These are phyloP conservation scores for Lycopodina hypogea DNA, from an alignment of 37 sponge, comb jelly and placozoan genomes.

Conservation along the genomic window DNA sequence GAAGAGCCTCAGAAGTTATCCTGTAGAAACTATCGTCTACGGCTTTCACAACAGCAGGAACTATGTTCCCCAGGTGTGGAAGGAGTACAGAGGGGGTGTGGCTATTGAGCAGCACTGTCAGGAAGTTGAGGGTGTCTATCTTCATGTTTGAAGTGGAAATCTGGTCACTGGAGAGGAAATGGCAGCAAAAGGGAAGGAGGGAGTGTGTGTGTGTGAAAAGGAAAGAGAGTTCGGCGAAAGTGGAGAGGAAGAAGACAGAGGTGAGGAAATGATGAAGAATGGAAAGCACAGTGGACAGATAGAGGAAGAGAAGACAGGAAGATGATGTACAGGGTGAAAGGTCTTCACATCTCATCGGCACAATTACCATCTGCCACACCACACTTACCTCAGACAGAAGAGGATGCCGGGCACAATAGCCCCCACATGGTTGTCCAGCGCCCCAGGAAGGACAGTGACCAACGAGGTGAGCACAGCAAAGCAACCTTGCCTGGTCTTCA, in stretches of 20 bases:
- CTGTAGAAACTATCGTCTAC: constrained; percentile 96
- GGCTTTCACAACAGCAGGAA: constrained; percentile 76
- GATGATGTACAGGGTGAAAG: too few species aligned
- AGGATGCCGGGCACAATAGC: constrained; percentile 84
- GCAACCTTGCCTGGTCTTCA: constrained; percentile 92
- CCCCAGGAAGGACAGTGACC: constrained; percentile 83
- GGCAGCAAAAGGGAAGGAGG: background rate
- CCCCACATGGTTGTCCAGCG: constrained; percentile 77
- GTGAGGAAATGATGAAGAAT: background rate
- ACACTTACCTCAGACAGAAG: constrained; percentile 79
- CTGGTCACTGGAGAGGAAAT: constrained; percentile 59
- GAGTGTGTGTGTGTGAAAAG: too few species aligned
- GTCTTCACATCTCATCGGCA: too few species aligned
- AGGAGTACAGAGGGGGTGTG: constrained; percentile 79
- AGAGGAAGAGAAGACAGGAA: too few species aligned
- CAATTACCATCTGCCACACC: too few species aligned
- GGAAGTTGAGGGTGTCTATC: constrained; percentile 92
- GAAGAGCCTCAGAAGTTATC: constrained; percentile 91
- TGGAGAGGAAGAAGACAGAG: too few species aligned
- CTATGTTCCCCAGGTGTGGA: constrained; percentile 70
- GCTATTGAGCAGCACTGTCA: constrained; percentile 76
- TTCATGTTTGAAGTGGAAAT: constrained; percentile 91
- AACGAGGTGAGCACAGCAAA: constrained; percentile 88
- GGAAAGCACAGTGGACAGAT: background rate
- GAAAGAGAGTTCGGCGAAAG: background rate